Percentiles rank a stretch among this genome's conserved stretches.
These are phyloP conservation scores for Zaprionus davidi DNA, from an alignment of 1,140 invertebrate species.

Conservation along the genomic window DNA sequence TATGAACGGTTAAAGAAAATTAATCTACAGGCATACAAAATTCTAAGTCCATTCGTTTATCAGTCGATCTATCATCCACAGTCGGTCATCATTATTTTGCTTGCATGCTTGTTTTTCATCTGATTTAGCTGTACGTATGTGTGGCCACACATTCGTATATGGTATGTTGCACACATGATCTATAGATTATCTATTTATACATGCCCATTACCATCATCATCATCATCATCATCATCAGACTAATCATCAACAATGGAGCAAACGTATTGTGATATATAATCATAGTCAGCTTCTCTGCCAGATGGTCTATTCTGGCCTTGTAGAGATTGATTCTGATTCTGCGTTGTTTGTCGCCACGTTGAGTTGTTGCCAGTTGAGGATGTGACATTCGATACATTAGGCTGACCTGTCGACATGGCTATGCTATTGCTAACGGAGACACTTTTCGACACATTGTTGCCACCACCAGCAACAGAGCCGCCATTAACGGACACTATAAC, in stretches of 20 bases:
- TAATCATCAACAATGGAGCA: conserved; percentile 84
- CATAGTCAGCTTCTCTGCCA: conserved; percentile 79
- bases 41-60: conserved; percentile 81
- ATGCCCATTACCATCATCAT: conserved; percentile 46
- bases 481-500: conserved; percentile 47
- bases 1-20: conserved; percentile 77
- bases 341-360: conserved; percentile 71
- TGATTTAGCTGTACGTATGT: conserved; percentile 52
- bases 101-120: conserved; percentile 21
- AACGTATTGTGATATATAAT: conserved; percentile 83
- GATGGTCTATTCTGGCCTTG: conserved; percentile 70
- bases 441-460: conserved; percentile 40
- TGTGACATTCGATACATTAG: conserved; percentile 38
- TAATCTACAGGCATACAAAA: conserved; percentile 81
- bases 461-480: conserved; percentile 1
- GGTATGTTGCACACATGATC: conserved; percentile 5
- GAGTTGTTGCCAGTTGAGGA: conserved; percentile 54
- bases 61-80: conserved; percentile 79
- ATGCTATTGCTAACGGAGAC: conserved; percentile 30
- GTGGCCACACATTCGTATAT: conserved; percentile 4
- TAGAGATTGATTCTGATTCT: conserved; percentile 72
- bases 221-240: conserved; percentile 42
- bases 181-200: conserved; percentile 38
- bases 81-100: conserved; percentile 62
- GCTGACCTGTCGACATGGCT: conserved; percentile 37